These are phyloP conservation scores for Scaptomyza cyrtandrae DNA, from an alignment of 2,888 invertebrate species.

Conservation along the genomic window DNA sequence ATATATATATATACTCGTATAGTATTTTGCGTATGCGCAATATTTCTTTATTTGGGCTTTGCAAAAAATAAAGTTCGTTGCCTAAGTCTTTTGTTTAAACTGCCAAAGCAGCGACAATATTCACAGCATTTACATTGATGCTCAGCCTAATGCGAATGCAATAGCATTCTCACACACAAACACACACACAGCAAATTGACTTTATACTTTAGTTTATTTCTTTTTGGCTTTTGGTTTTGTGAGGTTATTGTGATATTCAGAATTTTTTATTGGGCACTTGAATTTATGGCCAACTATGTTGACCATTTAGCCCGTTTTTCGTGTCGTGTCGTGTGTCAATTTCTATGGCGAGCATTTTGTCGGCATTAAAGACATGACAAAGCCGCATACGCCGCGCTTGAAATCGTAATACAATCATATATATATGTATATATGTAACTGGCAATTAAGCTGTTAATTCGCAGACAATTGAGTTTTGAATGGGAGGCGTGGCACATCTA, in stretches of 20 bases:
- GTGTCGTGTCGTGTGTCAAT: conserved; percentile 70
- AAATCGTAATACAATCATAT: conserved; percentile 4
- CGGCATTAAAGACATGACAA: conserved; percentile 54
- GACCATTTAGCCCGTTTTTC: conserved; percentile 45
- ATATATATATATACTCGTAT: conserved; percentile 1
- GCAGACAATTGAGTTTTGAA: conserved; percentile 32
- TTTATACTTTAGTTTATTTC: conserved; percentile 8
- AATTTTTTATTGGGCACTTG: conserved; percentile 75
- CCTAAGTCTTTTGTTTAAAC: conserved; percentile 69
- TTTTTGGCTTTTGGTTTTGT: conserved; percentile 4
- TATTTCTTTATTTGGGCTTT: conserved; percentile 15
- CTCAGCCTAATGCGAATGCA: conserved; percentile 26
- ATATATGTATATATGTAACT: conserved; percentile 9
- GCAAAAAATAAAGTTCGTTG: conserved; percentile 59
- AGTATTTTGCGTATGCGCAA: conserved; percentile 38
- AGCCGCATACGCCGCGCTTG: conserved; percentile 41
- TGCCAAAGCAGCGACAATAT: conserved; percentile 56
- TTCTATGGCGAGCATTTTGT: conserved; percentile 51
- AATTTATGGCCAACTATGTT: conserved; percentile 68
- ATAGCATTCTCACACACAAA: conserved; percentile 25
- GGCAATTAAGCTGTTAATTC: conserved; percentile 45
- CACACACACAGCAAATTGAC: conserved; percentile 49
- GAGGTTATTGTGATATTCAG: conserved; percentile 54
- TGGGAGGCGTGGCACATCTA: conserved; percentile 34
- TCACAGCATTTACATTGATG: conserved; percentile 55